Evolutionary conservation across 2,113 vertebrate species (phyloP), one percentile per base, ranked within the genome.

Genomic region (Ceuthmochares aereus): DNA sequence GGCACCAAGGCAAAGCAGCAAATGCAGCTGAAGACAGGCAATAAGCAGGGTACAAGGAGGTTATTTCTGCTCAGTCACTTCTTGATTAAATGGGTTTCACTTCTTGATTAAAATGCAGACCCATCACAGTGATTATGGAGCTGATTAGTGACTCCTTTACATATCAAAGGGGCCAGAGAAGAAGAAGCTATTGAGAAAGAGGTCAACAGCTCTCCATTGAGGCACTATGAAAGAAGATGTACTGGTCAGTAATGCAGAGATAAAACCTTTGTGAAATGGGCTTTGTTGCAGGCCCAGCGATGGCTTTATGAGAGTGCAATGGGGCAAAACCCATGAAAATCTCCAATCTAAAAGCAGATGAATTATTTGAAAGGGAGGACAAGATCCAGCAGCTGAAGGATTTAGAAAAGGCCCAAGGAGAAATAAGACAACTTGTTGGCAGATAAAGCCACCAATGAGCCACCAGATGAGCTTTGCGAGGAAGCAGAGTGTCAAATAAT

Each of bases 101-200:
- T 40, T 40, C 40, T 54, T 8, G 69, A 62, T 69, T 63, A 69
- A 81, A 91, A 68, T 4, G 29, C 63, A 40, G 45, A 14, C 14
- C 1, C 25, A 4, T 30, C 51, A 0, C 22, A 4, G 34, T 1
- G 25, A 30, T 34, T 10, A 21, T 1, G 37, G 90, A 34, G n/a
- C 51, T 32, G 52, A 47, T 42, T 25, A 66, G 37, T 1, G 10
- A 10, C 78, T 58, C 51, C 32, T 85, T 14, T 67, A 45, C 81
- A 37, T 21, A 59, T 47, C 81, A 40, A 80, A 85, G 43, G 74
- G 67, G 59, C 27, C 34, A 58, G 36, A 5, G 84, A 0, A 37
- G 54, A 17, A 40, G 84, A 51, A 59, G 78, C n/a, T 10, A 4
- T 32, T 49, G 72, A 59, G 66, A 26, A 69, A 42, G 73, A 27